Percentiles rank a stretch among this genome's conserved stretches.
phyloP scores from a whole-genome alignment of 2,113 vertebrate genomes.

The Cinclus mexicanus region DNA sequence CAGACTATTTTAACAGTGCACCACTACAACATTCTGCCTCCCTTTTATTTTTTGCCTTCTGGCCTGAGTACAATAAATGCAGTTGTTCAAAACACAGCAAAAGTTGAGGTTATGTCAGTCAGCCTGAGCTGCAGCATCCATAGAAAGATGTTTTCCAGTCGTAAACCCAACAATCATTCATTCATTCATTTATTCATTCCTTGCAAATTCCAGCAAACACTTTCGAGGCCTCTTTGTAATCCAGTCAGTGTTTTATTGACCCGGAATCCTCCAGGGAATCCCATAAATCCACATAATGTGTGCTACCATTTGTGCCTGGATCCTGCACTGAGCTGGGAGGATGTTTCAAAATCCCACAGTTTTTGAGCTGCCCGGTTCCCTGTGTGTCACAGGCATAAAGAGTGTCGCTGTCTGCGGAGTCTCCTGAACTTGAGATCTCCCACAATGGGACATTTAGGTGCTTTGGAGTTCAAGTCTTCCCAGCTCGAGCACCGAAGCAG shows the following conservation, averaged over 20 bases:
- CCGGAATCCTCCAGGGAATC: constrained; percentile 29
- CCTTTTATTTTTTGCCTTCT: neutral
- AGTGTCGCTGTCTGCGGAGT: no score
- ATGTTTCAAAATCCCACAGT: neutral
- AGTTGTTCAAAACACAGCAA: neutral
- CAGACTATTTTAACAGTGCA: neutral
- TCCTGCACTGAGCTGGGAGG: neutral
- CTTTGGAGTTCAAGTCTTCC: no score
- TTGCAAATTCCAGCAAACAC: constrained; percentile 51
- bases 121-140: constrained; percentile 1
- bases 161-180: constrained; percentile 38
- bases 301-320: constrained; percentile 2
- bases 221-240: constrained; percentile 42
- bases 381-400: neutral
- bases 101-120: neutral
- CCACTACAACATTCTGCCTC: neutral
- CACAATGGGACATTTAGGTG: no score
- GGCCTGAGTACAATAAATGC: neutral
- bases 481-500: no score
- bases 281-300: constrained; percentile 38
- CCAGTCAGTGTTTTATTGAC: constrained; percentile 43
- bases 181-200: constrained; percentile 37
- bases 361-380: neutral
- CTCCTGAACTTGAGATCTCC: no score
- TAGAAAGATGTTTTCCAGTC: constrained; percentile 29